These are phyloP conservation scores for Lycopodina hypogea DNA, from an alignment of 37 sponge, comb jelly and placozoan genomes.

Conservation along the genomic window DNA sequence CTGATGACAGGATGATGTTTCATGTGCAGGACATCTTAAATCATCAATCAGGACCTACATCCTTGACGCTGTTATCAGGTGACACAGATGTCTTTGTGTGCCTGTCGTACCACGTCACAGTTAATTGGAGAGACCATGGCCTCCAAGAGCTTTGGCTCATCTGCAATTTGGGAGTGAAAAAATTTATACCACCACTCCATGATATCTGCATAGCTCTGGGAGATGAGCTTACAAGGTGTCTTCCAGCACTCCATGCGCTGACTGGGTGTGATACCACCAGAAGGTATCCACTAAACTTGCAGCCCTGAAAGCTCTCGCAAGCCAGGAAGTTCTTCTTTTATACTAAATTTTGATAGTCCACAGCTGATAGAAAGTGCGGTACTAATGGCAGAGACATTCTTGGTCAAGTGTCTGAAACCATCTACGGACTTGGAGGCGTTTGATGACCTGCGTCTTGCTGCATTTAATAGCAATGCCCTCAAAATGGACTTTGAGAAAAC, in stretches of 20 bases:
- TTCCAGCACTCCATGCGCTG: constrained; percentile 14
- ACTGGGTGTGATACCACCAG: constrained; percentile 13
- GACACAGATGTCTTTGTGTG: constrained; percentile 15
- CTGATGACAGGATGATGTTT: too few relatives aligned
- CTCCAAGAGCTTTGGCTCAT: constrained; percentile 11
- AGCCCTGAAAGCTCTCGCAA: background rate
- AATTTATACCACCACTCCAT: constrained; percentile 3
- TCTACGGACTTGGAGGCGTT: too few relatives aligned
- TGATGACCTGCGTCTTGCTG: too few relatives aligned
- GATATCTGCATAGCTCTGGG: constrained; percentile 6
- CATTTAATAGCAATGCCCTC: too few relatives aligned
- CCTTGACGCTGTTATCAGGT: background rate
- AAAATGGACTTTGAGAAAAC: too few relatives aligned
- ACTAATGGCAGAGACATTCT: too few relatives aligned
- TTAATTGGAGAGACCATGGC: too few relatives aligned
- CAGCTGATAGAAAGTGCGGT: too few relatives aligned
- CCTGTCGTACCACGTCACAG: background rate
- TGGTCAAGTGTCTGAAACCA: too few relatives aligned
- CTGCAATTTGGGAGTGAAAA: background rate
- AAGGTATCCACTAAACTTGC: too few relatives aligned
- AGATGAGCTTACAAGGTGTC: constrained; percentile 18
- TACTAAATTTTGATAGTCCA: too few relatives aligned
- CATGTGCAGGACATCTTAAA: too few relatives aligned
- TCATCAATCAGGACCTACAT: constrained; percentile 1
- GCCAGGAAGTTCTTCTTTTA: background rate